Evolutionary conservation across 2,888 invertebrate genomes (phyloP), one percentile per base, ranked within the genome.

Genomic region (Mamestra brassicae): DNA sequence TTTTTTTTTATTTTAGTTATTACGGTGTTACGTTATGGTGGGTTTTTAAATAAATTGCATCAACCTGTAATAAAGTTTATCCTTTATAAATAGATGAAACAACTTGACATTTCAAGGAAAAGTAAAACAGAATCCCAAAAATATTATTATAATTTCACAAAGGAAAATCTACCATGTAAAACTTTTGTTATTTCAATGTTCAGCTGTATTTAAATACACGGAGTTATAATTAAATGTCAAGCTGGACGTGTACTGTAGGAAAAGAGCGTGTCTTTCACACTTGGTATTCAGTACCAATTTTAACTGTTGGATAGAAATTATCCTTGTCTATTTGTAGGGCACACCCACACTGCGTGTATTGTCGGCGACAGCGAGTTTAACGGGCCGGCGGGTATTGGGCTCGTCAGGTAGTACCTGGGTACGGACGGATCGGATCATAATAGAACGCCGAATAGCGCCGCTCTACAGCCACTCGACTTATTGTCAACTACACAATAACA

Each of bases 391-490:
- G 87, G 86, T 81, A 76, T 84, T 86, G 89, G 90, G 81, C 73
- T 71, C 84, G 72, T 80, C 92, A 91, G 92, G 89, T 84, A 85
- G 63, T 86, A 84, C 85, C 78, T 82, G 83, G 54, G 66, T 57
- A 47, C 61, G 26, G 73, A 72, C 65, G 63, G 45, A 71, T 71
- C 63, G 61, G 50, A 74, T 60, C 88, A 91, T 89, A 90, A 89
- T 86, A 85, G 42, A 68, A 58, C 11, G 81, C 60, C 75, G 67
- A 83, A 85, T 78, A 86, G 86, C 89, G 79, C 67, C 76, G 77
- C 71, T 90, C 92, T 92, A 85, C 87, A 92, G 85, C 91, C 92
- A 92, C 83, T 85, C 87, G 75, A 89, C 89, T 91, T 91, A 90
- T 92, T 90, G 85, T 89, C 80, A 74, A 81, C 88, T 87, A 90